Evolutionary conservation across 1,140 invertebrate genomes (phyloP).

Genomic region (Pygmarrhopalites habei): DNA sequence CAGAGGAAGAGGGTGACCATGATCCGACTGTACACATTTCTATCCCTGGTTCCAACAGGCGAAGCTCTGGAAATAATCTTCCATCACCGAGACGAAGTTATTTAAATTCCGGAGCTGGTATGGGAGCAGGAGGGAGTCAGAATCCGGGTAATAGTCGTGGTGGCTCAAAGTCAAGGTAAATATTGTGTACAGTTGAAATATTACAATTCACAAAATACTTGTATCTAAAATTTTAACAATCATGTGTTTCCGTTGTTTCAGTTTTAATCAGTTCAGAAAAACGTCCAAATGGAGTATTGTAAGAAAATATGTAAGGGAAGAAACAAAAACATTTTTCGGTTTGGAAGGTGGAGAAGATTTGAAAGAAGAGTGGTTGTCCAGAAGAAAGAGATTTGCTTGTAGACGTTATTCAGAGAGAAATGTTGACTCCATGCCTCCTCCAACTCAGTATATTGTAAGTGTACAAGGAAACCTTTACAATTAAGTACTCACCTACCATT

Average conservation of each 20-base stretch:
- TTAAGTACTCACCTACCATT: too few species aligned
- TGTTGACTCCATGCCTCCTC: slow-evolving; percentile 38
- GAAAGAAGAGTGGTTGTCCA: slow-evolving; percentile 38
- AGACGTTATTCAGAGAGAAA: slow-evolving; percentile 37
- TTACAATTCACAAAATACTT: slow-evolving; percentile 6
- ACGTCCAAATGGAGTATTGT: slow-evolving; percentile 28
- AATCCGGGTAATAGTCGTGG: slow-evolving; percentile 22
- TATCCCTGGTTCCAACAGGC: too few species aligned
- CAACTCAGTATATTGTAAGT: too few species aligned
- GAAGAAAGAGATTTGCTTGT: slow-evolving; percentile 35
- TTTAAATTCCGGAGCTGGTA: slow-evolving; percentile 7
- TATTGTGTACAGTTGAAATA: slow-evolving; percentile 11
- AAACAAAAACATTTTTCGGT: slow-evolving; percentile 37
- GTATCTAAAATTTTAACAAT: slow-evolving; percentile 12
- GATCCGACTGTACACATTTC: too few species aligned
- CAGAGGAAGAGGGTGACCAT: slow-evolving; percentile 2
- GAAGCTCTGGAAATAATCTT: slow-evolving; percentile 26
- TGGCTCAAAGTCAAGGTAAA: slow-evolving; percentile 15
- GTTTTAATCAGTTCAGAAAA: too few species aligned
- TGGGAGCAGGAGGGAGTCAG: slow-evolving; percentile 10
- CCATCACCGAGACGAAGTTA: slow-evolving; percentile 30
- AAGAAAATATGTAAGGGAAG: slow-evolving; percentile 27
- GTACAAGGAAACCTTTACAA: too few species aligned
- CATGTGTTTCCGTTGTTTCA: neutral
- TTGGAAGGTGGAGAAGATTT: slow-evolving; percentile 28